phyloP scores from a whole-genome alignment of 53 echinoderm and acorn worm species.

The Arbacia lixula region DNA sequence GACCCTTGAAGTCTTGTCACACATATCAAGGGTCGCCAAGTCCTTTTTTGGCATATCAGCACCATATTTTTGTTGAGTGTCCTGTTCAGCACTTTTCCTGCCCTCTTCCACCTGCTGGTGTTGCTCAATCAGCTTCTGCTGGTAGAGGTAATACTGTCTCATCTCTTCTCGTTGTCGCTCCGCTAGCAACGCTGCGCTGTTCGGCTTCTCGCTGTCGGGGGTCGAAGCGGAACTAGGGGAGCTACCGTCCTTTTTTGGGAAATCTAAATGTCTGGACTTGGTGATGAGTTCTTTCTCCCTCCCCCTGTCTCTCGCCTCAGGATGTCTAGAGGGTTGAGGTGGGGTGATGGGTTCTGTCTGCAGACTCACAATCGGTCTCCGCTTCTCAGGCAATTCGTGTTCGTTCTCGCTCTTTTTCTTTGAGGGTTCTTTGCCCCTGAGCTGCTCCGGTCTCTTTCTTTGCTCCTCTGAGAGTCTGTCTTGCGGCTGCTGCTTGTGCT shows the following conservation, averaged over 20 bases:
- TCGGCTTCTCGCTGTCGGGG: slow-evolving; percentile 29
- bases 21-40: slow-evolving; percentile 30
- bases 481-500: slow-evolving; percentile 79
- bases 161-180: slow-evolving; percentile 77
- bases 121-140: slow-evolving; percentile 74
- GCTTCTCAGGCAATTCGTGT: slow-evolving; percentile 46
- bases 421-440: slow-evolving; percentile 9
- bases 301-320: slow-evolving; percentile 57
- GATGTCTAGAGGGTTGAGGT: slow-evolving; percentile 43
- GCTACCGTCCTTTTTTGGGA: slow-evolving; percentile 58
- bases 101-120: slow-evolving; percentile 73
- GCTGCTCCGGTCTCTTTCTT: slow-evolving; percentile 61
- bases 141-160: slow-evolving; percentile 78
- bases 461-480: slow-evolving; percentile 69
- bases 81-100: slow-evolving; percentile 62
- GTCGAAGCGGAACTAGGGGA: slow-evolving; percentile 6
- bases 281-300: slow-evolving; percentile 54
- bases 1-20: slow-evolving; percentile 12
- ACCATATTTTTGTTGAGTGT: slow-evolving; percentile 49
- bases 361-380: slow-evolving; percentile 53
- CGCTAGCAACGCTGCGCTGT: slow-evolving; percentile 32
- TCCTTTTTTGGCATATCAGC: slow-evolving; percentile 61
- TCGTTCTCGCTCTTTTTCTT: slow-evolving; percentile 58
- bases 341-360: slow-evolving; percentile 80
- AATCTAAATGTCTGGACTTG: slow-evolving; percentile 73